A percentile compares a stretch with the other conserved stretches of the same genome.
Conservation (phyloP, 2,113 vertebrate species). For the Dasyprocta punctata region DNA sequence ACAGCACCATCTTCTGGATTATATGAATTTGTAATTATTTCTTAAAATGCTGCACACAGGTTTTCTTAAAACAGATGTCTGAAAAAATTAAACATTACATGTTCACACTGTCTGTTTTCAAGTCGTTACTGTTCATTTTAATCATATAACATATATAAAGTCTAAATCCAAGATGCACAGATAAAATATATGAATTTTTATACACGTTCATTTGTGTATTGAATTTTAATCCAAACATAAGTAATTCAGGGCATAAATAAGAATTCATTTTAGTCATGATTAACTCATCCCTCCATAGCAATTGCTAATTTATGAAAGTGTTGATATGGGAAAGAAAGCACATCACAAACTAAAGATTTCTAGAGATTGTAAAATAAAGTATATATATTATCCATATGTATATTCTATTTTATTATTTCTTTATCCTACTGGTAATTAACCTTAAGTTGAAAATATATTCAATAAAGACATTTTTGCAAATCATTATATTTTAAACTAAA, state of each 20-base stretch:
- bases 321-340: background rate
- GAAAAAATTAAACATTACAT: background rate
- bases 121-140: background rate
- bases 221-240: background rate
- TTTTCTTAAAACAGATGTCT: background rate
- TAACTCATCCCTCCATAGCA: background rate
- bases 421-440: background rate
- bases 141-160: background rate
- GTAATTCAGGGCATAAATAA: background rate
- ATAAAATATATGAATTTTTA: background rate
- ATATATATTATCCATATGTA: background rate
- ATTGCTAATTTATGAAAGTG: background rate
- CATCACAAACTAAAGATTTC: background rate
- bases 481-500: background rate
- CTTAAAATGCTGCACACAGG: background rate
- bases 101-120: slow-evolving; percentile 25
- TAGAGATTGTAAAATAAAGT: background rate
- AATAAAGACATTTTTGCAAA: background rate
- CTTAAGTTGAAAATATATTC: background rate
- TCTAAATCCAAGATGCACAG: background rate
- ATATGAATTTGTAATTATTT: background rate
- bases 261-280: background rate
- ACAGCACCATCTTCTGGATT: slow-evolving; percentile 88
- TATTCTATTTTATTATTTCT: background rate
- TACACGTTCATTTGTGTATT: background rate